Evolutionary conservation across 2,888 invertebrate species (phyloP), one percentile per base, ranked within the genome.

Genomic region (Machimus rusticus): DNA sequence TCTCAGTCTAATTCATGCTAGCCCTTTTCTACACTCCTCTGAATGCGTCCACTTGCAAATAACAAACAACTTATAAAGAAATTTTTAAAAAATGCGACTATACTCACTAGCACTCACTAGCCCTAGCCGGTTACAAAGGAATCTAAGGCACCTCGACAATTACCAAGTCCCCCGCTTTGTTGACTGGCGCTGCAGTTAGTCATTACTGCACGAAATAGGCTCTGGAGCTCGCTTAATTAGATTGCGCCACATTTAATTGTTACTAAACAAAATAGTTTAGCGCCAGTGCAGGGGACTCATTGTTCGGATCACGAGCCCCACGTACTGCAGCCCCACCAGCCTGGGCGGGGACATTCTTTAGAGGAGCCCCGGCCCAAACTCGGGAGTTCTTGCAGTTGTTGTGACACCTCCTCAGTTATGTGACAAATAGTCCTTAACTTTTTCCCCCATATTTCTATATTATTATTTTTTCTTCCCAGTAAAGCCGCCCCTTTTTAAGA

Each of bases 341-440:
- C 16, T 14, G 46, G 46, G 46, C 46, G 46, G 8, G 37, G 37
- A 43, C 16, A 51, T 51, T 51, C 51, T 51, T 51, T n/a, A 51
- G 51, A 14, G 51, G 5, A n/a, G 51, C n/a, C 46, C 46, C 46
- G 46, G 46, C 46, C 51, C 51, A 66, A 66, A 66, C 23, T 66
- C 12, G 2, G 2, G 19, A 76, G 37, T 76, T 37, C 31, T 34
- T 34, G n/a, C 31, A 79, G 28, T 46, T 12, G 23, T 28, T 55
- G 31, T 82, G 37, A 37, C 66, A 34, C 57, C 37, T 57, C 16
- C 76, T 34, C 34, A 34, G 51, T 34, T 28, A 57, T 57, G 37
- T 37, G 37, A 57, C 57, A 82, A 82, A 82, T 82, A 82, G 82
- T 82, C 82, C 82, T 82, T 82, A 82, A 82, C 82, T 82, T 82